These are phyloP conservation scores for Drosophila infuscata DNA, from an alignment of 2,888 invertebrate species.

Conservation along the genomic window DNA sequence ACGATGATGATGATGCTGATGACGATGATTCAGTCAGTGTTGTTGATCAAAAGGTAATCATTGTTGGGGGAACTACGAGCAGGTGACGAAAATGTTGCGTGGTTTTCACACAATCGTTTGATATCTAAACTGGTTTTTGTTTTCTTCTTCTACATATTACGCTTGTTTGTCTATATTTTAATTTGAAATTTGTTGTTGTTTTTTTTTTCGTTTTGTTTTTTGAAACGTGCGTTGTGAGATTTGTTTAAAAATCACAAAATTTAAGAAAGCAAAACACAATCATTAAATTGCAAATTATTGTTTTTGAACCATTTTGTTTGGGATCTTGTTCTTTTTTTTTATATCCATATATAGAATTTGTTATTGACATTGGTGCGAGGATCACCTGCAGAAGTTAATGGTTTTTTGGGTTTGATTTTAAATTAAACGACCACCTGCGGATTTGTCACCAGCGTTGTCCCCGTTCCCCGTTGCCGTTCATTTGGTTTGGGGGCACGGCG, in stretches of 20 bases:
- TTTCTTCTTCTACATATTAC: too few species aligned
- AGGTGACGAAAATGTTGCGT: conserved; percentile 57
- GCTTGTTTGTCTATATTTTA: neutral
- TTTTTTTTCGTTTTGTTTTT: conserved; percentile 4
- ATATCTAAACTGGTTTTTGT: conserved; percentile 50
- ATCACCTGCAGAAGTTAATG: neutral
- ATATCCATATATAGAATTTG: conserved; percentile 10
- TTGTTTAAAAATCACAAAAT: conserved; percentile 5
- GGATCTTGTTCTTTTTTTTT: neutral
- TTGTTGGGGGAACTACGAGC: conserved; percentile 52
- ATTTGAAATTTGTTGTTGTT: conserved; percentile 26
- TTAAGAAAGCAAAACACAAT: neutral
- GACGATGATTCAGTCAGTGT: conserved; percentile 28
- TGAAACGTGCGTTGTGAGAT: conserved; percentile 12
- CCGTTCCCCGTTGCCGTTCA: neutral
- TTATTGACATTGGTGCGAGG: conserved; percentile 38
- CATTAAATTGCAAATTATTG: conserved; percentile 14
- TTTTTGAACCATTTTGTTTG: conserved; percentile 10
- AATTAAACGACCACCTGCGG: conserved; percentile 30
- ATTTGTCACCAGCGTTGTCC: conserved; percentile 26
- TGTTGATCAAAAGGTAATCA: conserved; percentile 30
- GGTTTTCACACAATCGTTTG: conserved; percentile 51
- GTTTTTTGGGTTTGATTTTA: conserved; percentile 15
- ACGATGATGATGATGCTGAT: conserved; percentile 1
- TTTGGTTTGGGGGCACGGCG: conserved; percentile 25